Conservation (phyloP, 37 sponge, comb jelly and placozoan species). For the Theonella swinhoei region DNA sequence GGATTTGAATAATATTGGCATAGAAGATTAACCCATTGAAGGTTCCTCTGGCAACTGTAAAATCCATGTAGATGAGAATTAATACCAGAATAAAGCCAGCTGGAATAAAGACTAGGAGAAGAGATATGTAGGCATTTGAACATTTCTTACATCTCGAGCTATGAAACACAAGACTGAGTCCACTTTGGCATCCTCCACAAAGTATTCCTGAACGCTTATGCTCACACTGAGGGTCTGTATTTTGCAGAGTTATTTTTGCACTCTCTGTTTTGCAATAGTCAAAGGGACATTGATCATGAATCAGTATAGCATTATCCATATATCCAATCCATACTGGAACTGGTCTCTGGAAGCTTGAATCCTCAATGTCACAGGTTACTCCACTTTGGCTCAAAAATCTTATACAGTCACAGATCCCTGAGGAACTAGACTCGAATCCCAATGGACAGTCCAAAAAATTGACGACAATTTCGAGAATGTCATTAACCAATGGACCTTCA, state of each 20-base stretch:
- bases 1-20: slow-evolving; percentile 25
- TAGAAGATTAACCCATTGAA: slow-evolving; percentile 36
- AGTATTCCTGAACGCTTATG: slow-evolving; percentile 8
- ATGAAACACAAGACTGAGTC: slow-evolving; percentile 13
- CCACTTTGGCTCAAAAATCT: not conserved
- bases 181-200: slow-evolving; percentile 36
- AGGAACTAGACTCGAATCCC: not conserved
- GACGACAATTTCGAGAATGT: not conserved
- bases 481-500: not conserved
- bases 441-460: slow-evolving; percentile 8
- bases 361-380: not conserved
- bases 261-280: slow-evolving; percentile 5
- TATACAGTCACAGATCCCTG: not conserved
- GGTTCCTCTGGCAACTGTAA: slow-evolving; percentile 23
- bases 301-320: not conserved
- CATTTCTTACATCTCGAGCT: slow-evolving; percentile 10
- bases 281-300: slow-evolving; percentile 21
- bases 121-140: slow-evolving; percentile 14
- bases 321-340: slow-evolving; percentile 8
- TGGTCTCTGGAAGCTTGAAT: not conserved
- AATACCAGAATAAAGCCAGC: slow-evolving; percentile 22
- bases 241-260: not conserved
- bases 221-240: slow-evolving; percentile 23
- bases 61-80: slow-evolving; percentile 9
- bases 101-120: slow-evolving; percentile 2